These are phyloP conservation scores for Plemyria rubiginata DNA, from an alignment of 2,888 invertebrate genomes.

Conservation along the genomic window DNA sequence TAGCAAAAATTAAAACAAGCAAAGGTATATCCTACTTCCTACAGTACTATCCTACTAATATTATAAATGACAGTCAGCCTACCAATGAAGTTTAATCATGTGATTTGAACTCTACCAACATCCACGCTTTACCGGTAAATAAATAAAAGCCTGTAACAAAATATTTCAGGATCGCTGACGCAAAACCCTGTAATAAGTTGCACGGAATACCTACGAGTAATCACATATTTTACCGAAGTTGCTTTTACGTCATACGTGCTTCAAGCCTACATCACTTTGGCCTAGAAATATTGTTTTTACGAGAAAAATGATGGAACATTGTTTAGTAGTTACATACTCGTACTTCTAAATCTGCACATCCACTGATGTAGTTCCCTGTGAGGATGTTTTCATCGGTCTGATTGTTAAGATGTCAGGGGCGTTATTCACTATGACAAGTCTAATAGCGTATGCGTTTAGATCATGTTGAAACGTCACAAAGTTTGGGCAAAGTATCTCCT, in stretches of 20 bases:
- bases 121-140: constrained; percentile 1
- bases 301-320: background rate
- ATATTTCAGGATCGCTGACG: constrained; percentile 20
- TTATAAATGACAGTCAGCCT: background rate
- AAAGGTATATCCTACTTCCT: no score
- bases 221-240: constrained; percentile 19
- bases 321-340: no score
- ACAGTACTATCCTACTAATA: no score
- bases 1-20: no score
- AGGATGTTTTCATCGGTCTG: no score
- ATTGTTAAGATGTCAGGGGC: no score
- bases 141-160: background rate
- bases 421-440: no score
- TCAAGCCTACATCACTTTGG: background rate
- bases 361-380: no score
- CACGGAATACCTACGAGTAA: constrained; percentile 15
- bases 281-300: background rate
- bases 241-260: constrained; percentile 7
- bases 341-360: no score
- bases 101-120: background rate
- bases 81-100: background rate
- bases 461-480: no score
- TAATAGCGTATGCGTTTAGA: no score
- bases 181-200: constrained; percentile 17
- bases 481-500: no score